A percentile compares a stretch with the other conserved stretches of the same genome.
phyloP scores from a whole-genome alignment of 2,888 invertebrate genomes.

The Apamea sordens region DNA sequence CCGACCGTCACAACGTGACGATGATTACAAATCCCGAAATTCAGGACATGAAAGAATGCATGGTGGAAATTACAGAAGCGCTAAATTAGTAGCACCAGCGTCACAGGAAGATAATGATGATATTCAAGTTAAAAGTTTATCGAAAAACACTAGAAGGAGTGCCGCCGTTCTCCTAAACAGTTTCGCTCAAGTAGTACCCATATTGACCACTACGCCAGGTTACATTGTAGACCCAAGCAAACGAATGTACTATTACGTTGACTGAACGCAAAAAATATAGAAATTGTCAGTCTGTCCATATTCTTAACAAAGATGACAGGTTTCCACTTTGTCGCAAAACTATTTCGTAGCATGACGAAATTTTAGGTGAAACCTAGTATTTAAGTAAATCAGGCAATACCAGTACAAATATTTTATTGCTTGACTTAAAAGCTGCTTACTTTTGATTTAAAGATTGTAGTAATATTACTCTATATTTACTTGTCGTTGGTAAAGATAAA shows the following conservation, averaged over 20 bases:
- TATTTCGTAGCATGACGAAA: slow-evolving; percentile 24
- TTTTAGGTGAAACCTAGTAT: slow-evolving; percentile 34
- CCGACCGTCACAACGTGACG: slow-evolving; percentile 64
- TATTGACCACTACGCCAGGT: slow-evolving; percentile 82
- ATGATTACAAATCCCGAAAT: slow-evolving; percentile 71
- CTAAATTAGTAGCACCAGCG: slow-evolving; percentile 73
- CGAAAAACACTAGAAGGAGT: slow-evolving; percentile 70
- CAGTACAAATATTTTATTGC: slow-evolving; percentile 33
- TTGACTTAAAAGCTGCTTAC: slow-evolving; percentile 24
- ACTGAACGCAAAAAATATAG: slow-evolving; percentile 64
- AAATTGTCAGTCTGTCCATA: slow-evolving; percentile 4
- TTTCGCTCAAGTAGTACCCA: slow-evolving; percentile 83
- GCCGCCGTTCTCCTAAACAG: slow-evolving; percentile 82
- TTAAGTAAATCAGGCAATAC: slow-evolving; percentile 23
- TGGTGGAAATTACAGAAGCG: slow-evolving; percentile 86
- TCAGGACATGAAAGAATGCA: slow-evolving; percentile 77
- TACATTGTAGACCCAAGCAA: slow-evolving; percentile 88
- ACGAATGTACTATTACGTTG: slow-evolving; percentile 88
- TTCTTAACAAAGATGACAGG: slow-evolving; percentile 19
- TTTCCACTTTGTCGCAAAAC: slow-evolving; percentile 38
- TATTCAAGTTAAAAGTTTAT: slow-evolving; percentile 63
- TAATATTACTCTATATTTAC: slow-evolving; percentile 9
- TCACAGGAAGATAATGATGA: slow-evolving; percentile 59
- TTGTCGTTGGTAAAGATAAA: slow-evolving; percentile 12
- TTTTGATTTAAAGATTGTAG: slow-evolving; percentile 35